Base-by-base conservation (phyloP, 2,797 vertebrate species). In the Lycodopsis pacificus region DNA sequence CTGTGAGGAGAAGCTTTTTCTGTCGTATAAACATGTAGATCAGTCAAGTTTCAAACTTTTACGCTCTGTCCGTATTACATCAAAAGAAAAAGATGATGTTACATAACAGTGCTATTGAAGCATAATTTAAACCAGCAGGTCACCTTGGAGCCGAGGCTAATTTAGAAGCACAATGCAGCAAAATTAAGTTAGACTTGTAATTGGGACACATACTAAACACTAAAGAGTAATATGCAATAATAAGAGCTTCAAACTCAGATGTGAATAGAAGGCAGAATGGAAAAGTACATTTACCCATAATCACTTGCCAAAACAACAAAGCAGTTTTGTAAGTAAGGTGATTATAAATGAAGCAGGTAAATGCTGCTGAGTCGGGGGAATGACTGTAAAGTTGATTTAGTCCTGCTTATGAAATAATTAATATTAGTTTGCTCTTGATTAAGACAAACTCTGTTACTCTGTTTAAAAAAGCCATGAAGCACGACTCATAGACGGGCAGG, bases 291-390 rank as follows among this genome's bases (percentile, higher is more conserved):
- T 2, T 73, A 10, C 0, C 27, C 1, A 6, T 58, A 34, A 54
- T 20, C 53, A 53, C 79, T 76, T 25, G 63, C n/a, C 30, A 53
- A 57, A 70, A 36, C 53, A 71, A 49, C 58, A 76, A 38, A 66
- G 22, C 1, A 1, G 32, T 54, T 64, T 64, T 19, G 15, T 3
- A 32, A 5, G 42, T 65, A 12, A 40, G 46, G 19, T 19, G 54
- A 57, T 9, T 34, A 11, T n/a, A 58, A 78, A 70, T 27, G 20
- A 42, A 74, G 58, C 51, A 22, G 42, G 14, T 67, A 38, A 53
- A 69, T 1, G n/a, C 64, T 53, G 53, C 48, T 14, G 42, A 22
- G 49, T 34, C 25, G 14, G 32, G 30, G 15, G 32, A 48, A 58
- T 32, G 10, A 67, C 56, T n/a, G 8, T 10, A 25, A 30, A 15